phyloP scores from a whole-genome alignment of 2,888 invertebrate species.

The Terebella lapidaria region DNA sequence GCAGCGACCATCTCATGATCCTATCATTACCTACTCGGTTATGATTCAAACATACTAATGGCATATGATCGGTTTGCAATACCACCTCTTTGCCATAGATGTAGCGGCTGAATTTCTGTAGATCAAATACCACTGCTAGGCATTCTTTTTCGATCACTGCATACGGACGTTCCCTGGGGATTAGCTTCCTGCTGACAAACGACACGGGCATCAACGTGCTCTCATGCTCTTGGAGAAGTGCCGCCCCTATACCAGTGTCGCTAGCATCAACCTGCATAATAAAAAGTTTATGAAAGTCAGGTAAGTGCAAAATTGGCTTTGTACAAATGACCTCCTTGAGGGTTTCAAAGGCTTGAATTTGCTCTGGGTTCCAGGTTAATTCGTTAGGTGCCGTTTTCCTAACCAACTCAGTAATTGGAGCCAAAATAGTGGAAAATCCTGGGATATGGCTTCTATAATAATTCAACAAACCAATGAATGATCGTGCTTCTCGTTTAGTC shows the following conservation, averaged over 20 bases:
- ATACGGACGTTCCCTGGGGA: constrained; percentile 23
- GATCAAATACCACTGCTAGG: constrained; percentile 21
- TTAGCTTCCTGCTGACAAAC: constrained; percentile 24
- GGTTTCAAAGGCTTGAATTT: constrained; percentile 10
- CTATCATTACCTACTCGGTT: constrained; percentile 1
- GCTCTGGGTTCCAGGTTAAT: constrained; percentile 16
- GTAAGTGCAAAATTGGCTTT: constrained; percentile 18
- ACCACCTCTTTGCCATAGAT: constrained; percentile 23
- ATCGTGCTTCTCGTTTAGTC: constrained; percentile 6
- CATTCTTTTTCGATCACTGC: constrained; percentile 23
- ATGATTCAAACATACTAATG: constrained; percentile 3
- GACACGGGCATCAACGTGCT: constrained; percentile 17
- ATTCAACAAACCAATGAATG: constrained; percentile 7
- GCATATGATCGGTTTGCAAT: constrained; percentile 10
- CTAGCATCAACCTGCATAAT: constrained; percentile 26
- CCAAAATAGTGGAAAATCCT: constrained; percentile 13
- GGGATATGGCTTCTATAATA: constrained; percentile 15
- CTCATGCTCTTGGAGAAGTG: constrained; percentile 22
- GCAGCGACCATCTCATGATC: constrained; percentile 9
- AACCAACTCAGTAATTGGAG: constrained; percentile 21
- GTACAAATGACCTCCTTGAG: constrained; percentile 12
- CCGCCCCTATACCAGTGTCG: constrained; percentile 26
- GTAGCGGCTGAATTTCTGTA: neutral
- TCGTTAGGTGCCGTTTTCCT: constrained; percentile 12
- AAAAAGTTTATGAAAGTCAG: constrained; percentile 18